phyloP scores from a whole-genome alignment of 2,888 invertebrate genomes.

The Mylabris sibirica region DNA sequence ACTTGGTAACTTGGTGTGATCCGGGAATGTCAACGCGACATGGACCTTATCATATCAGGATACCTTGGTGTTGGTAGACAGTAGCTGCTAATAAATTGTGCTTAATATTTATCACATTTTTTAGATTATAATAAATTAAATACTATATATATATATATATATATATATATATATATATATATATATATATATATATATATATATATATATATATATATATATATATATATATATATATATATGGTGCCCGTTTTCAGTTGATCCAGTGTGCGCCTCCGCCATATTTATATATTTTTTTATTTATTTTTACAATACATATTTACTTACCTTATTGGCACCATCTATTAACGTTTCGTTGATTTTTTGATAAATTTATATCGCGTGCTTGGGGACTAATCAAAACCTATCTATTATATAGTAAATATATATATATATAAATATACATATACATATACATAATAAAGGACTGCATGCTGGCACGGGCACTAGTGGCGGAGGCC shows the following conservation, averaged over 20 bases:
- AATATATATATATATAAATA: constrained; percentile 13
- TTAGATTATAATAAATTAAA: not conserved
- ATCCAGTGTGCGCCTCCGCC: constrained; percentile 28
- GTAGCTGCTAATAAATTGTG: constrained; percentile 5
- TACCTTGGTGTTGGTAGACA: not conserved
- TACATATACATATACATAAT: constrained; percentile 21
- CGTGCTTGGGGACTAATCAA: not conserved
- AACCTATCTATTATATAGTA: constrained; percentile 7
- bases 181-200: not conserved
- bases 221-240: not conserved
- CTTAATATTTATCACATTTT: not conserved
- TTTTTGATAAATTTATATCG: not conserved
- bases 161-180: not conserved
- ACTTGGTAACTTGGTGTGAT: constrained; percentile 47
- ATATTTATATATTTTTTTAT: not conserved
- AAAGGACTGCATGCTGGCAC: constrained; percentile 44
- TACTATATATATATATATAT: not conserved
- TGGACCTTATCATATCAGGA: constrained; percentile 2
- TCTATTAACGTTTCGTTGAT: not conserved
- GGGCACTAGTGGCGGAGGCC: constrained; percentile 45
- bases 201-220: not conserved
- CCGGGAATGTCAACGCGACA: constrained; percentile 18
- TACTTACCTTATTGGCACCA: constrained; percentile 36
- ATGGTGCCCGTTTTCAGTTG: constrained; percentile 15
- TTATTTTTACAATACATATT: not conserved